These are phyloP conservation scores for Leucoraja ocellata DNA, from an alignment of 2,797 vertebrate species.

Conservation along the genomic window DNA sequence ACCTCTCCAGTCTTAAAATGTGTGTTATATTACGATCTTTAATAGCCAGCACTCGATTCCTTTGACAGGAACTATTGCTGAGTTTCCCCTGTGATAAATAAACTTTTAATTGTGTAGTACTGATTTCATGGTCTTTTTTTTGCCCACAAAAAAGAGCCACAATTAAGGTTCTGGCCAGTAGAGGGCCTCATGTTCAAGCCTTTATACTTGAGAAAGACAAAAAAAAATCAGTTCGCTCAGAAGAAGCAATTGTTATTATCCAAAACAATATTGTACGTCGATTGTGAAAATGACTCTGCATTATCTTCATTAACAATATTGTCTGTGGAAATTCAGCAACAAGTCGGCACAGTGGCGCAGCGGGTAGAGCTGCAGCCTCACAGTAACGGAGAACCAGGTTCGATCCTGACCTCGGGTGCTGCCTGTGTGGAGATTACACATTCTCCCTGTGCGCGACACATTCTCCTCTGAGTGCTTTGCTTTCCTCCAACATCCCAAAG, in stretches of 20 bases:
- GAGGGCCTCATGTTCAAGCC: slow-evolving; percentile 12
- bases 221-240: not conserved
- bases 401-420: no score
- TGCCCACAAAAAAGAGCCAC: not conserved
- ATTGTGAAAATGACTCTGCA: not conserved
- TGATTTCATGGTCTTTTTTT: no score
- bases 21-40: not conserved
- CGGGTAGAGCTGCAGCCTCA: no score
- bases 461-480: no score
- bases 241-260: not conserved
- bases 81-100: no score
- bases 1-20: not conserved
- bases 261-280: not conserved
- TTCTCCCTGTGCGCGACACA: no score
- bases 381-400: no score
- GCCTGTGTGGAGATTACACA: no score
- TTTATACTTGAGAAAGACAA: not conserved
- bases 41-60: not conserved
- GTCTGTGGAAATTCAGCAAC: not conserved
- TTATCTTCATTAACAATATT: not conserved
- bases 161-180: not conserved
- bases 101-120: no score
- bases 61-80: not conserved
- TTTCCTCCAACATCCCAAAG: no score
- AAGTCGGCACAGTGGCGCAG: not conserved